These are phyloP conservation scores for Pteronotus mesoamericanus DNA, from an alignment of 2,797 vertebrate species.

Conservation along the genomic window DNA sequence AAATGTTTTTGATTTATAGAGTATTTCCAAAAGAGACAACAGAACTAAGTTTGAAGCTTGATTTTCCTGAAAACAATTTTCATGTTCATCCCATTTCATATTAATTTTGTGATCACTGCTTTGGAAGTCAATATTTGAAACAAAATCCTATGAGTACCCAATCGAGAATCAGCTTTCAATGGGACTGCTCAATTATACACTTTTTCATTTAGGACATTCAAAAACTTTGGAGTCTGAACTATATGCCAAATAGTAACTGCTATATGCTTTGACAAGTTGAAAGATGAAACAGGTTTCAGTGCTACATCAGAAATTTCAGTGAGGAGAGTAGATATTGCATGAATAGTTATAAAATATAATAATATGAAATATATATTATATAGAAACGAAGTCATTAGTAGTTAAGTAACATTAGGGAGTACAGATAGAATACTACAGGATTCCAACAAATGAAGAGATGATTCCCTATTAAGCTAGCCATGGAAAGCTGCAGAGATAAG, in stretches of 20 bases:
- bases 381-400: neutral
- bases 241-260: neutral
- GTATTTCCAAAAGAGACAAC: neutral
- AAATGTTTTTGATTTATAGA: conserved; percentile 46
- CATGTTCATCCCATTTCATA: conserved; percentile 22
- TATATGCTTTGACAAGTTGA: conserved; percentile 4
- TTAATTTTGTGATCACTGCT: conserved; percentile 19
- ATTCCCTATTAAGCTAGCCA: conserved; percentile 27
- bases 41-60: conserved; percentile 33
- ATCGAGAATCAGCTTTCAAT: conserved; percentile 22
- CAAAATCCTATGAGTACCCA: conserved; percentile 15
- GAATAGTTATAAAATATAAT: neutral
- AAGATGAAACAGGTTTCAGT: neutral
- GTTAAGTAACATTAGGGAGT: neutral
- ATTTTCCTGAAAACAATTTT: conserved; percentile 24
- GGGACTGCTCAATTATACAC: neutral
- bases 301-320: neutral
- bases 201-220: conserved; percentile 4
- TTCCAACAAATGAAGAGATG: neutral
- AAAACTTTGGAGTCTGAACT: neutral
- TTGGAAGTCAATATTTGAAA: conserved; percentile 30
- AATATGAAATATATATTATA: neutral
- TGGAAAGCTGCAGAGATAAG: conserved; percentile 24
- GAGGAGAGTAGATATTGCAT: neutral
- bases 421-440: neutral